phyloP scores from a whole-genome alignment of 2,113 vertebrate species.

The Petroica traversi region DNA sequence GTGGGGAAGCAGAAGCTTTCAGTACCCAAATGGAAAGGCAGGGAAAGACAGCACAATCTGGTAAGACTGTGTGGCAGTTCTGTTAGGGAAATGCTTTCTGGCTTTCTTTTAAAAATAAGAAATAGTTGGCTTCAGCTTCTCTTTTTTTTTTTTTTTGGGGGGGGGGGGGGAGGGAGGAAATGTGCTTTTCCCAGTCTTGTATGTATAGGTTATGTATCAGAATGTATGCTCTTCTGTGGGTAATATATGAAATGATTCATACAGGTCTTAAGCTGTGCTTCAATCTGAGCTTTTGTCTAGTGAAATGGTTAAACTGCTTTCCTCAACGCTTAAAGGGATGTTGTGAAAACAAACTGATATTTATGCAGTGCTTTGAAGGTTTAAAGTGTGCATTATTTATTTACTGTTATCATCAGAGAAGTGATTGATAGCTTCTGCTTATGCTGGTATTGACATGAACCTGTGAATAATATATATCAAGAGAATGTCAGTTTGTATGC shows the following conservation, averaged over 20 bases:
- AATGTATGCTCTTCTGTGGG: background rate
- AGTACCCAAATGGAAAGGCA: background rate
- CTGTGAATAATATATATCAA: conserved; percentile 5
- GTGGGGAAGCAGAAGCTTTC: background rate
- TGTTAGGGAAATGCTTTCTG: no score
- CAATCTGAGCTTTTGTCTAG: background rate
- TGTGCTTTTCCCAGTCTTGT: background rate
- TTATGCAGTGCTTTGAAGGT: conserved; percentile 37
- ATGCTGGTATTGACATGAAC: conserved; percentile 5
- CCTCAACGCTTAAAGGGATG: background rate
- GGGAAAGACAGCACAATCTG: background rate
- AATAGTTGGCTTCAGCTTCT: background rate
- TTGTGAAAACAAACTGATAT: conserved; percentile 40
- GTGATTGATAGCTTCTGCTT: conserved; percentile 14
- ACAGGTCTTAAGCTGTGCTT: background rate
- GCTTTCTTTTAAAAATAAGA: background rate
- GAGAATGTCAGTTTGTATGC: conserved; percentile 25
- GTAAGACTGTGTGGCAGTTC: no score
- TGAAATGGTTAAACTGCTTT: conserved; percentile 31
- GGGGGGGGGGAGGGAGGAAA: accelerated
- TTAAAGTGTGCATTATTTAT: conserved; percentile 55
- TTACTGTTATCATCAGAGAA: conserved; percentile 36
- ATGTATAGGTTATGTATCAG: background rate
- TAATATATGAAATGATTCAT: background rate
- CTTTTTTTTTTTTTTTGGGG: background rate